Conservation (phyloP, 1,140 invertebrate genomes). For the Watersipora subatra region DNA sequence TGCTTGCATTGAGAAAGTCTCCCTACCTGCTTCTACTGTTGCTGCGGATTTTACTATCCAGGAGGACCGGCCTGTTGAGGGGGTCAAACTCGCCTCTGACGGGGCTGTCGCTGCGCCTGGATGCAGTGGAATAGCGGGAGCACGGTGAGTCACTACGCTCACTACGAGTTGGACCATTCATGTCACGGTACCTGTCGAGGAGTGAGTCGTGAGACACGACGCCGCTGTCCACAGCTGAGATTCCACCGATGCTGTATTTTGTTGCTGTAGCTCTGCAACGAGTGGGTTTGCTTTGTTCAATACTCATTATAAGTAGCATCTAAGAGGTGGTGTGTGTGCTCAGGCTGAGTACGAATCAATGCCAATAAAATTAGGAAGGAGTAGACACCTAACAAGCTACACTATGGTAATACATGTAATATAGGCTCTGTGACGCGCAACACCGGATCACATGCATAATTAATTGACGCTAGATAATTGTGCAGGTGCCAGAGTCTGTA, state of each 20-base stretch:
- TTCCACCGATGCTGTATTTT: not conserved
- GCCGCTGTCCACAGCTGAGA: not conserved
- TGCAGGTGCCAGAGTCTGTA: no score
- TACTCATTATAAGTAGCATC: no score
- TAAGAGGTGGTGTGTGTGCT: no score
- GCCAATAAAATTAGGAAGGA: no score
- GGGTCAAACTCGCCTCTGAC: not conserved
- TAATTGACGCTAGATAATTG: no score
- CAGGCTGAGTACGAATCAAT: no score
- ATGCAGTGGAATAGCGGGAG: not conserved
- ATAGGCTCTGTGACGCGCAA: no score
- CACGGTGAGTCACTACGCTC: not conserved
- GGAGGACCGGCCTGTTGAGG: not conserved
- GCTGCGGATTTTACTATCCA: not conserved
- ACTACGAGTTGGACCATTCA: not conserved
- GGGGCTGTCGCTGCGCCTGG: not conserved
- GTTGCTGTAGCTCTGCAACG: not conserved
- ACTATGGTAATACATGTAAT: no score
- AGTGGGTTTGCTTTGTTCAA: no score
- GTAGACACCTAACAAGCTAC: no score
- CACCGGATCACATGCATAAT: no score
- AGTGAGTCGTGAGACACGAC: not conserved
- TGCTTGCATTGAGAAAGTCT: no score
- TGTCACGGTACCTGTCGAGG: not conserved
- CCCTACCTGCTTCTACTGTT: not conserved